Evolutionary conservation across 2,888 invertebrate genomes (phyloP).

Genomic region (Rotaria macrura): DNA sequence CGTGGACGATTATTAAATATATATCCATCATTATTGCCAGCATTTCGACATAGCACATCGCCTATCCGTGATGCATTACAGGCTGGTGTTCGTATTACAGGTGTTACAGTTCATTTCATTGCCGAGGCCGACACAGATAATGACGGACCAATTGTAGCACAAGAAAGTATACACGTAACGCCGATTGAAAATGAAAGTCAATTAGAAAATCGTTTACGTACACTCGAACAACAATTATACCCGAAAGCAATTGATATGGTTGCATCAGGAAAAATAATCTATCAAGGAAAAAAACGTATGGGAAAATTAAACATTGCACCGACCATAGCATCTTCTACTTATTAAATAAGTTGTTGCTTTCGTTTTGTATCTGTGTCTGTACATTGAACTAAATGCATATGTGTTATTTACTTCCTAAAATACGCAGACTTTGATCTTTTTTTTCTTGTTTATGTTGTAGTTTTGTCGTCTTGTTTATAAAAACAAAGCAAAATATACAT

Average conservation of each 20-base stretch:
- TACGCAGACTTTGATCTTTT: background rate
- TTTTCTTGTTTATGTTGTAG: background rate
- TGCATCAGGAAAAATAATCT: constrained; percentile 47
- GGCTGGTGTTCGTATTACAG: constrained; percentile 71
- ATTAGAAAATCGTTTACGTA: constrained; percentile 64
- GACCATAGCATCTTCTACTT: background rate
- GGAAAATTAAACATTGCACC: background rate
- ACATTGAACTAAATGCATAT: background rate
- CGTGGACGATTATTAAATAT: constrained; percentile 75
- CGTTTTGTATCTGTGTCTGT: no score
- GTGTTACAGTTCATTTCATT: constrained; percentile 86
- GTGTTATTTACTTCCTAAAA: background rate
- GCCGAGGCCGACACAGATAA: background rate
- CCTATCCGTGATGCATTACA: constrained; percentile 75
- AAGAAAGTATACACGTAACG: constrained; percentile 70
- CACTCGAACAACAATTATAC: constrained; percentile 71
- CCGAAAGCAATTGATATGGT: constrained; percentile 70
- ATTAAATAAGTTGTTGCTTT: background rate
- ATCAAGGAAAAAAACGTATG: constrained; percentile 9
- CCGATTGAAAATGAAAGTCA: constrained; percentile 63
- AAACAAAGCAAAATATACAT: background rate
- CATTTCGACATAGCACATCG: constrained; percentile 57
- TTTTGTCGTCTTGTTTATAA: background rate
- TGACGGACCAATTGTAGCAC: constrained; percentile 63
- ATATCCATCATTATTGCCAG: constrained; percentile 83